phyloP scores from a whole-genome alignment of 1,140 invertebrate genomes.

The Eufriesea mexicana region DNA sequence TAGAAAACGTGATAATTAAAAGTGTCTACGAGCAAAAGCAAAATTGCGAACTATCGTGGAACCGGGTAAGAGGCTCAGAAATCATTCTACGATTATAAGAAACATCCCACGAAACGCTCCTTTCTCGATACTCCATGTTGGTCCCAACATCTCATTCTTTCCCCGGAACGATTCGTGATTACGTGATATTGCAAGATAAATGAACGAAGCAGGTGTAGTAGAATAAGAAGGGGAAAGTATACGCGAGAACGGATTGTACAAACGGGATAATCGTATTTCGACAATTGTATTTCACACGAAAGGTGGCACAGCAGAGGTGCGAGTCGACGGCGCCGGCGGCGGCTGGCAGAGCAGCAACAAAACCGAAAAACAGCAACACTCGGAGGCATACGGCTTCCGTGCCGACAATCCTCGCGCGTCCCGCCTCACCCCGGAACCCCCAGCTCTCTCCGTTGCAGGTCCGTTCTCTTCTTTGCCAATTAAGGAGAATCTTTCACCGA shows the following conservation, averaged over 20 bases:
- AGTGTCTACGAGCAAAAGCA: too few relatives aligned
- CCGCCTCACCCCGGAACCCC: slow-evolving; percentile 82
- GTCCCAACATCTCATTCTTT: neutral
- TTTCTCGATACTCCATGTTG: neutral
- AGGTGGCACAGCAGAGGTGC: slow-evolving; percentile 78
- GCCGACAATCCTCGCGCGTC: slow-evolving; percentile 72
- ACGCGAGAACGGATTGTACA: neutral
- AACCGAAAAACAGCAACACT: slow-evolving; percentile 76
- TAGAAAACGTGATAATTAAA: neutral
- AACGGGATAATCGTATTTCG: slow-evolving; percentile 68
- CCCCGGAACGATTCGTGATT: neutral
- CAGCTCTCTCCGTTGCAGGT: slow-evolving; percentile 85
- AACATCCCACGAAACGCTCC: too few relatives aligned
- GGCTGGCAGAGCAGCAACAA: slow-evolving; percentile 76
- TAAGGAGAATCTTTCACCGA: neutral
- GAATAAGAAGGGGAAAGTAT: neutral
- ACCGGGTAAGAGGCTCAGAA: neutral
- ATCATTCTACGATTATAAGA: neutral
- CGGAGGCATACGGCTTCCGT: slow-evolving; percentile 73
- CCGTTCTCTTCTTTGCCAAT: slow-evolving; percentile 59
- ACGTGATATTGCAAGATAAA: neutral
- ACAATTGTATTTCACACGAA: slow-evolving; percentile 70
- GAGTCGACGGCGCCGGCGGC: slow-evolving; percentile 72
- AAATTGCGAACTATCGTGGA: neutral
- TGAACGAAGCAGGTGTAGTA: neutral